Conservation (phyloP, 2,888 invertebrate species). For the Coenonympha glycerion region DNA sequence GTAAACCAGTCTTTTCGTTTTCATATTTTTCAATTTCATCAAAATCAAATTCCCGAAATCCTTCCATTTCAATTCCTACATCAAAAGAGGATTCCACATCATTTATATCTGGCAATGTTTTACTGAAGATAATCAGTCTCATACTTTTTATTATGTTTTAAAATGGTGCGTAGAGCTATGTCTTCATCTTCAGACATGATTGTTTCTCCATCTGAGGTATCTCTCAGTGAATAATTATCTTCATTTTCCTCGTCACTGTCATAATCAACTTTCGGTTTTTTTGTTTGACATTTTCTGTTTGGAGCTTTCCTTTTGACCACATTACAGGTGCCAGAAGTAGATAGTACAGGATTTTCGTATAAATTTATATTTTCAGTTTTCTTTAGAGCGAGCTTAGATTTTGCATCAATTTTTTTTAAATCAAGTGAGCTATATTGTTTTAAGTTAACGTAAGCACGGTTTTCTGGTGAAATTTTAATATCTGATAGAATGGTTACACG, state of each 20-base stretch:
- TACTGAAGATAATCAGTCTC: no score
- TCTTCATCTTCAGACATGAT: constrained; percentile 7
- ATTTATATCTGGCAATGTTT: no score
- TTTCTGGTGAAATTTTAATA: constrained; percentile 5
- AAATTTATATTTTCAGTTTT: constrained; percentile 6
- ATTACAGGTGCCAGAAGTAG: constrained; percentile 6
- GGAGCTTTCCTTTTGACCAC: constrained; percentile 4
- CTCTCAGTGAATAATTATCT: constrained; percentile 9
- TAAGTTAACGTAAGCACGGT: constrained; percentile 5
- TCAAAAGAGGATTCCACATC: no score
- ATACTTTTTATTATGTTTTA: constrained; percentile 1
- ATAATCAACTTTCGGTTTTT: no score
- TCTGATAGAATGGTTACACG: constrained; percentile 11
- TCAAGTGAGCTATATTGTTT: constrained; percentile 1
- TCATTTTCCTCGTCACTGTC: constrained; percentile 1
- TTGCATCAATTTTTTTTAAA: constrained; percentile 4
- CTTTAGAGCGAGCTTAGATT: constrained; percentile 3
- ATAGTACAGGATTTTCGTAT: constrained; percentile 7
- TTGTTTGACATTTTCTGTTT: no score
- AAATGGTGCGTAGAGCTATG: neutral
- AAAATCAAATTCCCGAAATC: neutral
- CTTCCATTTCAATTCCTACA: no score
- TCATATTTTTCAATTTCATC: neutral
- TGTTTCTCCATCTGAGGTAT: constrained; percentile 2
- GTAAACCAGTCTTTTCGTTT: neutral